These are phyloP conservation scores for Triplophysa rosa DNA, from an alignment of 2,113 vertebrate species.

Conservation along the genomic window DNA sequence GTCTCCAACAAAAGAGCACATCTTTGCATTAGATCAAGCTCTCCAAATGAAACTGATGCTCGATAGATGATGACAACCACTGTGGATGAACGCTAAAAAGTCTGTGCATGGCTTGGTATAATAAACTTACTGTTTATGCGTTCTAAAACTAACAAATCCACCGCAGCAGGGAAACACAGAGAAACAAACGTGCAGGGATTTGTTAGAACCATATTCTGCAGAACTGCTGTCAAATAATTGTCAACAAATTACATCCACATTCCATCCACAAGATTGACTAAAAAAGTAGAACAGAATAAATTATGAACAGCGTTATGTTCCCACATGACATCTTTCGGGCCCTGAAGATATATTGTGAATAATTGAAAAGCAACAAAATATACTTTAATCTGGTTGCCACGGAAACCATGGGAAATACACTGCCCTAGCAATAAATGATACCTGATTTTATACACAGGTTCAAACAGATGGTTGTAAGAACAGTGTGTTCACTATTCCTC, in stretches of 20 bases:
- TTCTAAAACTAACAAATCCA: conserved; percentile 73
- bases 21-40: neutral
- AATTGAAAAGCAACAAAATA: conserved; percentile 60
- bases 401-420: conserved; percentile 59
- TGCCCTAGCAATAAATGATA: conserved; percentile 51
- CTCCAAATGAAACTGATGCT: neutral
- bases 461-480: conserved; percentile 2
- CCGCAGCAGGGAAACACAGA: conserved; percentile 61
- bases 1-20: conserved; percentile 7
- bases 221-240: conserved; percentile 12
- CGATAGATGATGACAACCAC: neutral
- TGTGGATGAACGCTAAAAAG: conserved; percentile 43
- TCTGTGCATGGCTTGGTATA: conserved; percentile 39
- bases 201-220: conserved; percentile 30
- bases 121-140: conserved; percentile 76
- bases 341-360: conserved; percentile 66
- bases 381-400: conserved; percentile 64
- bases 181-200: conserved; percentile 27
- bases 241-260: conserved; percentile 1
- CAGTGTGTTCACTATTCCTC: conserved; percentile 1
- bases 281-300: conserved; percentile 17
- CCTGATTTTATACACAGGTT: conserved; percentile 35
- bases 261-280: neutral
- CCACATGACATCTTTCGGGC: conserved; percentile 26
- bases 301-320: neutral